phyloP scores from a whole-genome alignment of 2,888 invertebrate species.

The Hypena proboscidalis region DNA sequence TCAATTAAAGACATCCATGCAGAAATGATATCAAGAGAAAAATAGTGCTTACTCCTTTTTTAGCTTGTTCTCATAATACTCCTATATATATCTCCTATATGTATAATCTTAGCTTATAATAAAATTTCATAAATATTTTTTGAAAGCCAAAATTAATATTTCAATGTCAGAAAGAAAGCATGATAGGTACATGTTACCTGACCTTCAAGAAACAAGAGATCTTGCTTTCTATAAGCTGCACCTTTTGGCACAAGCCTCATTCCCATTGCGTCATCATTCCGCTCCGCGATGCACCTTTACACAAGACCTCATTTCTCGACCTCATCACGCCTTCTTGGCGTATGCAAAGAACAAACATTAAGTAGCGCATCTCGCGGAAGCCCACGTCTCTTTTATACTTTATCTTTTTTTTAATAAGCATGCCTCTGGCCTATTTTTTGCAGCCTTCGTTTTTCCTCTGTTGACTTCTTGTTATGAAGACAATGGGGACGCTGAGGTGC shows the following conservation, averaged over 20 bases:
- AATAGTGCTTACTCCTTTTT: too few species aligned
- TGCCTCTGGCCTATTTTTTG: constrained; percentile 38
- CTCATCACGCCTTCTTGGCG: constrained; percentile 44
- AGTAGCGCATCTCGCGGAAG: constrained; percentile 29
- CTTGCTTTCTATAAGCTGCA: not conserved
- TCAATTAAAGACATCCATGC: too few species aligned
- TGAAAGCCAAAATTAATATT: too few species aligned
- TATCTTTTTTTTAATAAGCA: constrained; percentile 31
- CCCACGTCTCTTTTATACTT: constrained; percentile 3
- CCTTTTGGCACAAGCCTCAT: constrained; percentile 7
- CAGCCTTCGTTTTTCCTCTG: constrained; percentile 16
- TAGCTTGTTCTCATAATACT: too few species aligned
- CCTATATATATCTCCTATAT: too few species aligned
- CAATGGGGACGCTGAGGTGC: constrained; percentile 16
- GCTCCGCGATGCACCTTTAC: constrained; percentile 26
- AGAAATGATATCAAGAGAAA: too few species aligned
- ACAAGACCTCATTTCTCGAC: constrained; percentile 51
- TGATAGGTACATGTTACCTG: too few species aligned
- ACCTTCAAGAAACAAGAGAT: too few species aligned
- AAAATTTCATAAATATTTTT: too few species aligned
- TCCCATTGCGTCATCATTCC: constrained; percentile 28
- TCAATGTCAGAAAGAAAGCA: too few species aligned
- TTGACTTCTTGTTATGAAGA: constrained; percentile 32
- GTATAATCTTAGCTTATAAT: too few species aligned
- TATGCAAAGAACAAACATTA: constrained; percentile 45